Base-by-base conservation (phyloP, 35 echinoderm and acorn worm genomes). In the Apostichopus californicus region DNA sequence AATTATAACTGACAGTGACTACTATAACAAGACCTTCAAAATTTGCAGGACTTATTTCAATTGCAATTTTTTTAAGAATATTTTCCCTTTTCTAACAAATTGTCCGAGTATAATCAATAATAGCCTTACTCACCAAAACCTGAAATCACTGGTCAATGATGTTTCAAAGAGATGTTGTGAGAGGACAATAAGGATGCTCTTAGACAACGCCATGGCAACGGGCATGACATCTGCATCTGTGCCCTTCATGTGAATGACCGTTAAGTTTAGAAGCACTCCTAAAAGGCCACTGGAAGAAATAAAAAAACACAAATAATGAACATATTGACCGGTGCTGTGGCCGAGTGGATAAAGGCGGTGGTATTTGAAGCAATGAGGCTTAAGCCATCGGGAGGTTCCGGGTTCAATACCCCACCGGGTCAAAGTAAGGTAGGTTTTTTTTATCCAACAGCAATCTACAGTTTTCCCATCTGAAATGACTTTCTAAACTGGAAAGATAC, bases 181-280 rank as follows among this genome's bases (percentile, higher is more conserved):
- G 6, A 55, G 15, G 9, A 89, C 60, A 5, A 89, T 7, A 1
- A 89, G 86, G 2, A 28, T 6, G 12, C 61, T 9, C 52, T 89
- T 89, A 23, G 86, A 68, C 17, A 75, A 21, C 26, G 86, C 86
- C 6, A 75, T 0, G 8, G 86, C 68, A 21, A 64, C 34, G 6
- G 86, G 86, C n/a, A 89, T 46, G 8, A 89, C 28, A 52, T 89
- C 86, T 14, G 21, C 61, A 72, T 68, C 60, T 13, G 64, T 89
- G 9, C 18, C 57, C 63, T 89, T 89, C 17, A 89, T 21, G 1
- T 89, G 60, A 0, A 89, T 89, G 86, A 66, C 24, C 15, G 68
- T 72, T 46, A 89, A 66, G 63, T 89, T 89, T 21, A 72, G 86
- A 46, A 89, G 68, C 58, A 75, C 86, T 53, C 86, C 86, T 10